Percentiles rank a stretch among this genome's conserved stretches.
phyloP scores from a whole-genome alignment of 1,140 invertebrate genomes.

The Hormaphis cornu region DNA sequence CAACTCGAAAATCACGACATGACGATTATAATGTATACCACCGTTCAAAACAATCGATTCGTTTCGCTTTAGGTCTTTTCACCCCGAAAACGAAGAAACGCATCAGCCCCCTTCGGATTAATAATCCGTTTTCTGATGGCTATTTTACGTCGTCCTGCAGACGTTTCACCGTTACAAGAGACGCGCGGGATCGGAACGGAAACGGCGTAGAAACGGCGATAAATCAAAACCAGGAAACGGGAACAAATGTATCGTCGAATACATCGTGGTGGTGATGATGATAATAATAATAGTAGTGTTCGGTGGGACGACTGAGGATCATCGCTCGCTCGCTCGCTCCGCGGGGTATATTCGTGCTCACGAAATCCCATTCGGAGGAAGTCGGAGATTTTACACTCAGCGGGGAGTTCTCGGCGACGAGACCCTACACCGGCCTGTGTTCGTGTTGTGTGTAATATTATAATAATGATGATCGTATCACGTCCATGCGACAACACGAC shows the following conservation, averaged over 20 bases:
- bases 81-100: no score
- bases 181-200: not conserved
- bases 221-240: conserved; percentile 21
- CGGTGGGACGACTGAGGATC: not conserved
- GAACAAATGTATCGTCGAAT: not conserved
- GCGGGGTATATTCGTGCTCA: not conserved
- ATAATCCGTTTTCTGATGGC: not conserved
- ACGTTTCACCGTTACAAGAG: not conserved
- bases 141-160: no score
- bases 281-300: no score
- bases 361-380: conserved; percentile 15
- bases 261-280: no score
- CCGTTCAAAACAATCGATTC: no score
- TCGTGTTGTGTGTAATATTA: no score
- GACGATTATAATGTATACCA: no score
- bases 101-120: not conserved
- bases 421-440: no score
- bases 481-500: no score
- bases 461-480: not conserved
- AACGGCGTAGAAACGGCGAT: not conserved
- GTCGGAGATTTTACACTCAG: conserved; percentile 17
- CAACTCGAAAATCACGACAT: no score
- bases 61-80: no score
- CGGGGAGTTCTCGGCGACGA: not conserved
- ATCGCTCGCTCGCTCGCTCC: no score